Percentiles rank a stretch among this genome's conserved stretches.
Conservation (phyloP, 2,797 vertebrate genomes). For the Odontamblyopus lacepedii region DNA sequence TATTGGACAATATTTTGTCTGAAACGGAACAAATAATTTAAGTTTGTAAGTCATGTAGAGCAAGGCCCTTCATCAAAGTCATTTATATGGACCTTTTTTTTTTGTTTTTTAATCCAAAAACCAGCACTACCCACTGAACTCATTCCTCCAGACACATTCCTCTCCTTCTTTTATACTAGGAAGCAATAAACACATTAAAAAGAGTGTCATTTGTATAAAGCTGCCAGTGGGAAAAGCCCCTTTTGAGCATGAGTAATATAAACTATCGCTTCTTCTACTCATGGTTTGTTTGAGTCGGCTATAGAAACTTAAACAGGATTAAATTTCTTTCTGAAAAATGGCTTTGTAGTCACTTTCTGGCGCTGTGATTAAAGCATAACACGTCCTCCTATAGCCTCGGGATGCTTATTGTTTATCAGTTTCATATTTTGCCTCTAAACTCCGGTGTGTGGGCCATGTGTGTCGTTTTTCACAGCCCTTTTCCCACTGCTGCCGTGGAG, state of each 20-base stretch:
- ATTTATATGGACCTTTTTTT: no score
- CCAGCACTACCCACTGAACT: no score
- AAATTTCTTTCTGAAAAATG: conserved; percentile 19
- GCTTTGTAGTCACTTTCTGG: conserved; percentile 2
- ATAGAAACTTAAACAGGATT: conserved; percentile 16
- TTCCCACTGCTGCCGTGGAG: conserved; percentile 9
- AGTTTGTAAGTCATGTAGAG: no score
- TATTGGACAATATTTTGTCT: no score
- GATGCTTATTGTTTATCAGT: conserved; percentile 21
- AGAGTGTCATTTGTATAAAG: conserved; percentile 25
- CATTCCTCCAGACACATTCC: no score
- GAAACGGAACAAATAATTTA: no score
- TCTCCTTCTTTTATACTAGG: no score
- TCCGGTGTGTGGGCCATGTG: conserved; percentile 45
- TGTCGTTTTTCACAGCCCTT: conserved; percentile 6
- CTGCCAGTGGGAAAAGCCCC: conserved; percentile 28
- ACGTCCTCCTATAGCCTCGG: not conserved
- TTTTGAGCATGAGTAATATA: conserved; percentile 24
- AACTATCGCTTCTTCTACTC: conserved; percentile 19
- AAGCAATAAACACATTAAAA: no score
- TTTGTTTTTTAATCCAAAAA: no score
- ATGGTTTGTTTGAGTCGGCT: conserved; percentile 5
- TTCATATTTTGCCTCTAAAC: conserved; percentile 15
- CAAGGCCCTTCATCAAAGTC: no score
- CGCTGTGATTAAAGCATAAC: conserved; percentile 4